phyloP scores from a whole-genome alignment of 64 coral and sea anemone species.

The Pocillopora damicornis region DNA sequence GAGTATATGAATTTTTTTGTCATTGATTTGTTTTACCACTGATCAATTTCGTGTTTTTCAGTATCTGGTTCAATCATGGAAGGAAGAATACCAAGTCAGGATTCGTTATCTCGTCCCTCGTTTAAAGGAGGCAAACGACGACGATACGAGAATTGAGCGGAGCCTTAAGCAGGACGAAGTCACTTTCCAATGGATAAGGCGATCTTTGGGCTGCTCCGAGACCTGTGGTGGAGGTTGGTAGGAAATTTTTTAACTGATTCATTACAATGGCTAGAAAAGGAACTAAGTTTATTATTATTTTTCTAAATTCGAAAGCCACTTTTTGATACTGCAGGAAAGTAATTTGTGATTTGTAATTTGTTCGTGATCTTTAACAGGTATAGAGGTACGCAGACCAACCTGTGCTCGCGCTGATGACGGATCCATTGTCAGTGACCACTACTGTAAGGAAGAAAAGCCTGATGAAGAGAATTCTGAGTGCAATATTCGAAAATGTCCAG shows the following conservation, averaged over 20 bases:
- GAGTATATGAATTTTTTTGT: neutral
- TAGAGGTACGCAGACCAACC: neutral
- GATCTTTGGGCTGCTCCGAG: conserved; percentile 28
- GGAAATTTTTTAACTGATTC: too few species aligned
- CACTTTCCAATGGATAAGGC: conserved; percentile 38
- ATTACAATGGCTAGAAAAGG: too few species aligned
- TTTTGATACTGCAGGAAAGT: too few species aligned
- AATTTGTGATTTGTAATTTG: too few species aligned
- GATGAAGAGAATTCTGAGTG: conserved; percentile 8
- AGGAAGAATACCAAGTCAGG: conserved; percentile 38
- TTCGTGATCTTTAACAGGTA: neutral
- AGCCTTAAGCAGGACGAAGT: neutral
- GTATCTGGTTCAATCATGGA: conserved; percentile 44
- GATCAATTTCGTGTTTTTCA: neutral
- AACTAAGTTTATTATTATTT: too few species aligned
- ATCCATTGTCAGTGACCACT: conserved; percentile 38
- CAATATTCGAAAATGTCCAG: conserved; percentile 20
- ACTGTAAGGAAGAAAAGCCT: conserved; percentile 19
- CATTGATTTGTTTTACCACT: neutral
- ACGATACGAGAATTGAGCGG: conserved; percentile 12
- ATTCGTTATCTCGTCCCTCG: conserved; percentile 21
- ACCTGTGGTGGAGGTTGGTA: conserved; percentile 43
- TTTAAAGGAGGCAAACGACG: neutral
- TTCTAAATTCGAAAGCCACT: too few species aligned
- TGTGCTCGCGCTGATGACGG: conserved; percentile 24